Percentiles rank a stretch among this genome's conserved stretches.
phyloP scores from a whole-genome alignment of 2,888 invertebrate species.

The Phasia obesa region DNA sequence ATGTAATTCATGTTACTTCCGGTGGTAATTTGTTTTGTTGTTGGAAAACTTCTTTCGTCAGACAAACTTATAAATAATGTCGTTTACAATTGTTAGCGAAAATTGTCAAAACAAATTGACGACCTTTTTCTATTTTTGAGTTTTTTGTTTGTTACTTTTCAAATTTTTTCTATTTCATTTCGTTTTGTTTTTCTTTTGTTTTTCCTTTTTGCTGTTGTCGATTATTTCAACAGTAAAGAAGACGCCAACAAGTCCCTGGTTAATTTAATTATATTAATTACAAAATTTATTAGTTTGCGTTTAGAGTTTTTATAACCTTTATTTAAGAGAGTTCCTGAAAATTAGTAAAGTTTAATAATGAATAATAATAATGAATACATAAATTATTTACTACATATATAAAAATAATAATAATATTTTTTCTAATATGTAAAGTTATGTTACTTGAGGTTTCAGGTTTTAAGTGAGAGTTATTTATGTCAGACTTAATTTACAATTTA shows the following conservation, averaged over 20 bases:
- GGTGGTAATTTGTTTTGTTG: background rate
- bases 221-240: background rate
- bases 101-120: constrained; percentile 12
- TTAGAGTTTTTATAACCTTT: background rate
- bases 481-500: too few species aligned
- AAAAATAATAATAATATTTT: too few species aligned
- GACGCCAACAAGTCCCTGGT: constrained; percentile 39
- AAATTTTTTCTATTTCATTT: background rate
- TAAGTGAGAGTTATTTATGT: too few species aligned
- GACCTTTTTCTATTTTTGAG: constrained; percentile 27
- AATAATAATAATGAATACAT: too few species aligned
- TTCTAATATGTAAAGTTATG: too few species aligned
- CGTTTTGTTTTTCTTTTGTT: background rate
- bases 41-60: background rate
- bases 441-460: too few species aligned
- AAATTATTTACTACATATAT: too few species aligned
- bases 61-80: constrained; percentile 10
- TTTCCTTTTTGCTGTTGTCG: background rate
- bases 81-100: constrained; percentile 34
- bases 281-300: constrained; percentile 15
- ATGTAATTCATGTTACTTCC: constrained; percentile 20
- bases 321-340: background rate
- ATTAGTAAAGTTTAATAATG: too few species aligned
- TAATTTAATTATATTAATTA: constrained; percentile 40
- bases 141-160: constrained; percentile 6